These are phyloP conservation scores for Peromyscus polionotus DNA, from an alignment of 2,113 vertebrate genomes.

Conservation along the genomic window DNA sequence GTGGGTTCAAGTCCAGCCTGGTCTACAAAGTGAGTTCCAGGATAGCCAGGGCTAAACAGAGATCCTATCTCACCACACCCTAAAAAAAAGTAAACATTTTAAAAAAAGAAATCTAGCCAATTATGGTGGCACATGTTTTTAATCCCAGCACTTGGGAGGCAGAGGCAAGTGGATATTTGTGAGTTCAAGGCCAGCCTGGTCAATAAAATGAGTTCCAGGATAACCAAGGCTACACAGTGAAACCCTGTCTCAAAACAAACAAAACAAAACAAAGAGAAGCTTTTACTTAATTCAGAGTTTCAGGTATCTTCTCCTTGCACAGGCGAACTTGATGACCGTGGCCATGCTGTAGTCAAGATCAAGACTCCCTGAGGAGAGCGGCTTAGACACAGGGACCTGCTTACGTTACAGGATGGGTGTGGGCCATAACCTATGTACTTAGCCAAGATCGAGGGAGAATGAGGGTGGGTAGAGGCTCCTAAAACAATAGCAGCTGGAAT, in stretches of 20 bases:
- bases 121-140: neutral
- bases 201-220: neutral
- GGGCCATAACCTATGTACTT: neutral
- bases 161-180: neutral
- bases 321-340: neutral
- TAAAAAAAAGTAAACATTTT: neutral
- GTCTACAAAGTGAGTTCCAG: neutral
- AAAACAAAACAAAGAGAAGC: neutral
- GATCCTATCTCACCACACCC: neutral
- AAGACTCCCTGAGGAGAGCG: neutral
- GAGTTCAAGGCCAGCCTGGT: neutral
- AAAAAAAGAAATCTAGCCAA: neutral
- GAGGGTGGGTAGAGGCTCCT: neutral
- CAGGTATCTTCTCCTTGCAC: neutral
- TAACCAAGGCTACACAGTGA: neutral
- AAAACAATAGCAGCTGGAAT: neutral
- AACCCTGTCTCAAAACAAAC: neutral
- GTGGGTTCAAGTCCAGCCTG: too few species aligned
- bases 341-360: neutral
- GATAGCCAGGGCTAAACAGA: neutral
- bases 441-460: neutral
- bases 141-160: neutral
- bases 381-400: neutral
- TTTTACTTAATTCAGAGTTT: neutral
- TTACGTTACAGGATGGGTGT: neutral